Base-by-base conservation (phyloP, 2,113 vertebrate species). In the Prunella himalayana region DNA sequence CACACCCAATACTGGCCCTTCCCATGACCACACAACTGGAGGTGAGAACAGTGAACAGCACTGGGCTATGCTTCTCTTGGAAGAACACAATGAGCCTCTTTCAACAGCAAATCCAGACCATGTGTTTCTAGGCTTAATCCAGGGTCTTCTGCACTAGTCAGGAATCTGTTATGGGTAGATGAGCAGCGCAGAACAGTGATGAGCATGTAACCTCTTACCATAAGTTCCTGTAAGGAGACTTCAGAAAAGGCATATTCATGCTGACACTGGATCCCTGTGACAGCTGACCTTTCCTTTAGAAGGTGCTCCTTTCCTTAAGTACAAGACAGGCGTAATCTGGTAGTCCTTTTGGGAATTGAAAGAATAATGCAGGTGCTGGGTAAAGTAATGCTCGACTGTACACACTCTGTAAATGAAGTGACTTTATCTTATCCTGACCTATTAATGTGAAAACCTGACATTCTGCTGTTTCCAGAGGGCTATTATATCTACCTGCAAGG, bases 401-500 rank as follows among this genome's bases (percentile, higher is more conserved):
- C 1, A 11, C 10, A 66, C 31, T 17, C 23, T 23, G 16, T 72
- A 82, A 63, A 78, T 41, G 9, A 60, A 50, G 5, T 12, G 2
- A 57, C 4, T 77, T 65, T 35, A 6, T 16, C 13, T 53, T 81
- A 22, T 76, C 13, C n/a, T 53, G 22, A 16, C 3, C 1, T 9
- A 49, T 23, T 21, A n/a, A 79, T 94, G 56, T 33, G 94, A 97
- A 97, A 91, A 95, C 94, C 33, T 73, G 13, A 18, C 10, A n/a
- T 50, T 63, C 9, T 82, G 22, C 39, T 66, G 11, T 68, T 89
- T 93, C 30, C 72, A 99, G 98, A 76, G 94, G 98, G 98, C 35
- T 98, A 95, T 86, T 99, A 98, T 64, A 94, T 98, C 76, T 98
- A 98, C 81, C 97, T 98, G 42, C 97, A 98, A 90, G 98, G 96